Evolutionary conservation across 2,113 vertebrate species (phyloP).

Genomic region (Oreotrochilus melanogaster): DNA sequence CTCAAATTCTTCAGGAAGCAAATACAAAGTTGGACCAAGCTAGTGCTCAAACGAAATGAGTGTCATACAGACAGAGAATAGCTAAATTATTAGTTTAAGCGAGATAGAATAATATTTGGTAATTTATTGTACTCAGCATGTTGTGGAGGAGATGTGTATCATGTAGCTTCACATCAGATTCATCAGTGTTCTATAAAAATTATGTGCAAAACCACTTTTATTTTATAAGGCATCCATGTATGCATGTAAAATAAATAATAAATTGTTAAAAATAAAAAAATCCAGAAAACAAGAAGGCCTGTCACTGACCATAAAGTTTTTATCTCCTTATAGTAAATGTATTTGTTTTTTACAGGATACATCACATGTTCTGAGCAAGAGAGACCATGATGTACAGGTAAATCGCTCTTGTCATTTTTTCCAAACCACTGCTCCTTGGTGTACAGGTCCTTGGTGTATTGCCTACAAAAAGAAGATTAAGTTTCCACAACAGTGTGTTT

Average conservation of each 20-base stretch:
- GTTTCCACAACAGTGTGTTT: background rate
- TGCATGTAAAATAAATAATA: no score
- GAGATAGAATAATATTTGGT: background rate
- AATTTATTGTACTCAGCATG: background rate
- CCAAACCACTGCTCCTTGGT: background rate
- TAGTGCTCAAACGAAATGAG: background rate
- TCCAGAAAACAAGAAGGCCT: fast-evolving
- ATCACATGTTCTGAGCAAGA: slow-evolving; percentile 18
- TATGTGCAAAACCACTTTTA: background rate
- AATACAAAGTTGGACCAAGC: background rate
- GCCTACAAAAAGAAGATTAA: background rate
- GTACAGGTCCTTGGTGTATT: background rate
- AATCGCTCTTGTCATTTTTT: background rate
- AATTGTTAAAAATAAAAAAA: background rate
- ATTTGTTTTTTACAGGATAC: slow-evolving; percentile 30
- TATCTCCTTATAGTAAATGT: background rate
- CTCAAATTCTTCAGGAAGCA: background rate
- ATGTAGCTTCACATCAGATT: background rate
- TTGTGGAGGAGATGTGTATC: background rate
- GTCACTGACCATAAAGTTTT: background rate
- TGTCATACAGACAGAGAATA: background rate
- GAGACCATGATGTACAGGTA: slow-evolving; percentile 45
- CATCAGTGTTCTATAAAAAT: background rate
- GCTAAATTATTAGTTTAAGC: background rate
- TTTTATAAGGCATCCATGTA: background rate